Percentiles rank a stretch among this genome's conserved stretches.
phyloP scores from a whole-genome alignment of 2,797 vertebrate genomes.

The Urosaurus nigricauda region DNA sequence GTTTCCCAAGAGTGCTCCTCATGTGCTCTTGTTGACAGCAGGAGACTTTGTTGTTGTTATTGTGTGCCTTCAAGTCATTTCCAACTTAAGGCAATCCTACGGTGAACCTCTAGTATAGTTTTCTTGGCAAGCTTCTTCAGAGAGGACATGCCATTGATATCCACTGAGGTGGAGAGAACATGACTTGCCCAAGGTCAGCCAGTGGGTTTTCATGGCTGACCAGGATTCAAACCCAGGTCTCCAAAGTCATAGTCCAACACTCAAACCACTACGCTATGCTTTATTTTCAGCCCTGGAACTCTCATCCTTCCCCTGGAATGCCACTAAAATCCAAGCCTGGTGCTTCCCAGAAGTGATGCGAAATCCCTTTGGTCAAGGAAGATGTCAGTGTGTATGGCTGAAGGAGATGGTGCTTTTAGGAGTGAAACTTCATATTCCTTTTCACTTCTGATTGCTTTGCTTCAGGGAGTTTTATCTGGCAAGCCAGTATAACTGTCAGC shows the following conservation, averaged over 20 bases:
- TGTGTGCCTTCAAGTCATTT: too few species aligned
- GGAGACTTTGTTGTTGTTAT: too few species aligned
- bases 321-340: not conserved
- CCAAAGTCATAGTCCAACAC: too few species aligned
- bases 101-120: too few species aligned
- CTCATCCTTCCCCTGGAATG: not conserved
- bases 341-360: not conserved
- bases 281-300: not conserved
- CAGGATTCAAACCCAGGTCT: too few species aligned
- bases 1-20: not conserved
- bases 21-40: not conserved
- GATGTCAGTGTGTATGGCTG: not conserved
- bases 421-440: not conserved
- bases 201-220: not conserved
- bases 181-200: not conserved
- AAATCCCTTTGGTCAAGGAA: not conserved
- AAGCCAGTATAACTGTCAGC: not conserved
- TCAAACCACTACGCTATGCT: too few species aligned
- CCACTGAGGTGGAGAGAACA: too few species aligned
- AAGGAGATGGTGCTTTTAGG: not conserved
- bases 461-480: not conserved
- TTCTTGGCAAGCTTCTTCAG: too few species aligned
- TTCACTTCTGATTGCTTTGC: not conserved
- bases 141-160: too few species aligned
- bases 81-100: too few species aligned